These are phyloP conservation scores for Drosophila rellima DNA, from an alignment of 2,888 invertebrate genomes.

Conservation along the genomic window DNA sequence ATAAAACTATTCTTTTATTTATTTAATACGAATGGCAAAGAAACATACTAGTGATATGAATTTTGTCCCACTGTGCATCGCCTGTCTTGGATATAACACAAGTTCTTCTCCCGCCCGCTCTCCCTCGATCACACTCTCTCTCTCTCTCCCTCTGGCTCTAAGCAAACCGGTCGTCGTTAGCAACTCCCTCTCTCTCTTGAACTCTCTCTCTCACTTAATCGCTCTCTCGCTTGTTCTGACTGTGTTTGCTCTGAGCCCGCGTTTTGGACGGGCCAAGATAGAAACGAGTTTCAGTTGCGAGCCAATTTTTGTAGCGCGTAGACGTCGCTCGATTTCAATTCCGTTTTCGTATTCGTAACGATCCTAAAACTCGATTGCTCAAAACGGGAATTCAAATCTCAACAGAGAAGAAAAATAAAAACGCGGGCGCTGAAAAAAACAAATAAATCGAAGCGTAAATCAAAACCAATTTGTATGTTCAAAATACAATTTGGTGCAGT, in stretches of 20 bases:
- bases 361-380: slow-evolving; percentile 33
- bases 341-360: background rate
- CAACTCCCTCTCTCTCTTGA: slow-evolving; percentile 7
- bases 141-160: background rate
- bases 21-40: background rate
- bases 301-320: slow-evolving; percentile 70
- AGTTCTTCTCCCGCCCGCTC: slow-evolving; percentile 53
- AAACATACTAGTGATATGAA: background rate
- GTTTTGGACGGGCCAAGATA: slow-evolving; percentile 45
- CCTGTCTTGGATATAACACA: slow-evolving; percentile 49
- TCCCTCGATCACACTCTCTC: slow-evolving; percentile 9
- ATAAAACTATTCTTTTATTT: too few species aligned
- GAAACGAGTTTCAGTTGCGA: slow-evolving; percentile 83
- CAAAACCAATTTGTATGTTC: slow-evolving; percentile 14
- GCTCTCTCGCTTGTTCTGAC: background rate
- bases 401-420: slow-evolving; percentile 20
- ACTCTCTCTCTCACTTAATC: background rate
- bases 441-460: slow-evolving; percentile 33
- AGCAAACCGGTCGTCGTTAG: slow-evolving; percentile 52
- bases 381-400: slow-evolving; percentile 51
- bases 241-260: slow-evolving; percentile 10
- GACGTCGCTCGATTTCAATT: slow-evolving; percentile 60
- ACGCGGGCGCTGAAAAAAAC: slow-evolving; percentile 35
- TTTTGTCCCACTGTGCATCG: slow-evolving; percentile 20
- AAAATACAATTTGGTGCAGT: slow-evolving; percentile 4